Conservation (phyloP, 2,113 vertebrate species). For the Rhea pennata region DNA sequence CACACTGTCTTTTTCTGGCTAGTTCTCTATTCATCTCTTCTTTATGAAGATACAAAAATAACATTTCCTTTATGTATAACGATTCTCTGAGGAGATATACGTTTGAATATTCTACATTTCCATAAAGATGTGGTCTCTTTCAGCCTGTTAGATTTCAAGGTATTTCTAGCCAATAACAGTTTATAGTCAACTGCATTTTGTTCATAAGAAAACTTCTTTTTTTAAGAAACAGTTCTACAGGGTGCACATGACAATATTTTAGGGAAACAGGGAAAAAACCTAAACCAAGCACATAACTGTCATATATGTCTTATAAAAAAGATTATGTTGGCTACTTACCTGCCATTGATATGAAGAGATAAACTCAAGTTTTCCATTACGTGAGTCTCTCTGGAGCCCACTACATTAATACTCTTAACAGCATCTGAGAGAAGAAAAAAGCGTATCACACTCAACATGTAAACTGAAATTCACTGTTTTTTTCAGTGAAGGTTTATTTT, state of each 20-base stretch:
- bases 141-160: neutral
- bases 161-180: neutral
- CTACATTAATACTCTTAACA: constrained; percentile 82
- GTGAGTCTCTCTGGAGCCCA: constrained; percentile 75
- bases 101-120: neutral
- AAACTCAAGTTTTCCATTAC: constrained; percentile 81
- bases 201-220: neutral
- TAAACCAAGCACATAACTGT: neutral
- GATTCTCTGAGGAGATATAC: neutral
- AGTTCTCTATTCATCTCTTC: neutral
- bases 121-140: neutral
- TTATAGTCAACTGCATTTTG: neutral
- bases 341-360: constrained; percentile 86
- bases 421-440: constrained; percentile 76
- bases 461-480: neutral
- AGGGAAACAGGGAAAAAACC: neutral
- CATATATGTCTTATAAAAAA: too few relatives aligned
- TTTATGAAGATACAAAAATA: neutral
- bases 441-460: rapidly evolving
- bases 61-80: neutral
- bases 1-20: neutral
- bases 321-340: constrained; percentile 75
- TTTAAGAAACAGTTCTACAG: neutral
- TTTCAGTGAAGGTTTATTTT: neutral
- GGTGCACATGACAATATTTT: neutral